Percentiles rank a stretch among this genome's conserved stretches.
phyloP scores from a whole-genome alignment of 92 coral and sea anemone genomes.

The Hydrozoanthus gracilis region DNA sequence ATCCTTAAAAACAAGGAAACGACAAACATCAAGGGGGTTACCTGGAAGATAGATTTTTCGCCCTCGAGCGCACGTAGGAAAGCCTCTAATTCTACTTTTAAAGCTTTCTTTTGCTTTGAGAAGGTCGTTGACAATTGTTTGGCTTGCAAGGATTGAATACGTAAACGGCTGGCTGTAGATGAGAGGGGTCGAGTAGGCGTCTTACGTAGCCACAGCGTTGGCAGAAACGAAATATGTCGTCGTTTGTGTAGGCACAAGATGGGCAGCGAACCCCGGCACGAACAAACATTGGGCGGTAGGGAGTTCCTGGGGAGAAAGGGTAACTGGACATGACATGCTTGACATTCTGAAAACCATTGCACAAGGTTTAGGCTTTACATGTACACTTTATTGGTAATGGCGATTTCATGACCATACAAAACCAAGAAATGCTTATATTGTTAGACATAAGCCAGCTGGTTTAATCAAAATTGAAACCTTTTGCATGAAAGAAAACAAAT shows the following conservation, averaged over 20 bases:
- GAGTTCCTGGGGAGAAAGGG: constrained; percentile 29
- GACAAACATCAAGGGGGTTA: constrained; percentile 57
- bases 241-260: constrained; percentile 38
- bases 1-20: constrained; percentile 64
- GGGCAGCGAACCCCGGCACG: constrained; percentile 37
- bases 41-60: constrained; percentile 41
- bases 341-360: too few species aligned
- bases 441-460: too few species aligned
- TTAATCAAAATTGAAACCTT: too few species aligned
- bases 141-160: constrained; percentile 1
- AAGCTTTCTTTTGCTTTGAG: constrained; percentile 57
- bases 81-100: constrained; percentile 14
- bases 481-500: too few species aligned
- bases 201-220: neutral
- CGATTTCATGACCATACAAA: too few species aligned
- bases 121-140: constrained; percentile 39
- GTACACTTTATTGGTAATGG: too few species aligned
- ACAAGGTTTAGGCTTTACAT: too few species aligned
- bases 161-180: too few species aligned
- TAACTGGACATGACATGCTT: neutral
- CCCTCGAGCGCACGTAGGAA: constrained; percentile 59
- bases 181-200: too few species aligned
- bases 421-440: too few species aligned
- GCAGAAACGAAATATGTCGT: neutral
- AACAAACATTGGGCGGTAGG: constrained; percentile 26